Evolutionary conservation across 1,140 invertebrate genomes (phyloP).

Genomic region (Macrosteles quadrilineatus): DNA sequence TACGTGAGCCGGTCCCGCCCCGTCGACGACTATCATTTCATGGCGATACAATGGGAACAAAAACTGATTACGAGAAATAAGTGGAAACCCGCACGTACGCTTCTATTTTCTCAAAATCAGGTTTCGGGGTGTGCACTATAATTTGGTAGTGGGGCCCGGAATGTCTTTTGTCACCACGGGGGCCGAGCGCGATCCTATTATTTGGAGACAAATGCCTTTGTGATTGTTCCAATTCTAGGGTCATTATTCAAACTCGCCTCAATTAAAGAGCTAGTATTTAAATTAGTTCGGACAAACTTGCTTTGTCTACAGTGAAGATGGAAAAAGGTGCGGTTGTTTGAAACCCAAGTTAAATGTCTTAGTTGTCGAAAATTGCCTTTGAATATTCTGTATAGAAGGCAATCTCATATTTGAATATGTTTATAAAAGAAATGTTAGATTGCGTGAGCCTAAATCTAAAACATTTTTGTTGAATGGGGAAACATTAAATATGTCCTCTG

Average conservation of each 20-base stretch:
- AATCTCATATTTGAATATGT: too few species aligned
- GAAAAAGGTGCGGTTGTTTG: too few species aligned
- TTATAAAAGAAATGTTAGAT: too few species aligned
- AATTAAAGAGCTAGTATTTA: constrained; percentile 4
- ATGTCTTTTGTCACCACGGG: constrained; percentile 19
- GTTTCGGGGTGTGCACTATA: constrained; percentile 10
- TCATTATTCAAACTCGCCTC: constrained; percentile 21
- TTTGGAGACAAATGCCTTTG: constrained; percentile 20
- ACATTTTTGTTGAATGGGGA: too few species aligned
- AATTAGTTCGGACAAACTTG: background rate
- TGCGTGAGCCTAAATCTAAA: too few species aligned
- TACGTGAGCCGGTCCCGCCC: constrained; percentile 3
- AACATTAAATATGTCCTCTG: too few species aligned
- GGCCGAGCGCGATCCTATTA: constrained; percentile 3
- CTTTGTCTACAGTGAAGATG: too few species aligned
- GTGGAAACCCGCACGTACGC: constrained; percentile 18
- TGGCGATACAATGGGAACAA: constrained; percentile 25
- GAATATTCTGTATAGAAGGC: too few species aligned
- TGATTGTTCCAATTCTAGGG: constrained; percentile 10
- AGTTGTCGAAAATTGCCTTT: too few species aligned
- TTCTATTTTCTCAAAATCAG: constrained; percentile 28
- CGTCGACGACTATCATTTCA: constrained; percentile 25
- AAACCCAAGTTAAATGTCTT: too few species aligned
- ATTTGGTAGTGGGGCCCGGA: constrained; percentile 13
- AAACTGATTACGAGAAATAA: constrained; percentile 28